Base-by-base conservation (phyloP, 2,113 vertebrate species). In the Telmatochromis bifrenatus region DNA sequence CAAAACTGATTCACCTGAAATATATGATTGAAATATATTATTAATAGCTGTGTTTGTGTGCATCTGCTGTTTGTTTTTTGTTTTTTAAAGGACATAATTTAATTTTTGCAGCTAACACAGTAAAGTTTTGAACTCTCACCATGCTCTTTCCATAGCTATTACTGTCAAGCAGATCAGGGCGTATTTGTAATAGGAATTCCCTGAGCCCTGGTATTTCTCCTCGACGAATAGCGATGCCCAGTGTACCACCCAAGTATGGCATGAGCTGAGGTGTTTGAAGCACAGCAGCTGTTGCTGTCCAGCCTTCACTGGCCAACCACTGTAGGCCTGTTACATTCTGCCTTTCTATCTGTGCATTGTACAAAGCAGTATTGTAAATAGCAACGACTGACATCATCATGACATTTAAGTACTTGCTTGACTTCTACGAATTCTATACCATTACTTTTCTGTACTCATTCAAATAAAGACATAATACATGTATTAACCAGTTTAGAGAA, bases 311-410 rank as follows among this genome's bases (percentile, higher is more conserved):
- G 42, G 42, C 42, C 13, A 45, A 45, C 42, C 42, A 45, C 42
- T 45, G 42, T 45, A 45, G 42, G 2, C 42, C 42, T 45, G 42
- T 45, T 45, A 45, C 42, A 45, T 45, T 45, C 42, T 45, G 42
- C 13, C 9, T 51, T 51, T n/a, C 19, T 51, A 51, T n/a, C 49
- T 51, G 19, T 51, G 19, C 49, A 51, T 53, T 51, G 1, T 9
- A n/a, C 19, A 51, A n/a, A 51, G 49, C 49, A 51, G 9, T n/a
- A 51, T n/a, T 33, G 28, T 96, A 96, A 7, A 95, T 95, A 6
- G 9, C 23, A 15, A 58, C 9, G 94, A 94, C 49, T 51, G 5
- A 51, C 49, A 51, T 51, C 9, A 51, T n/a, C 19, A 10, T 51
- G 5, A 3, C 19, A 51, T 51, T n/a, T 2, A 51, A 51, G 49